Evolutionary conservation across 2,888 invertebrate species (phyloP), one percentile per base, ranked within the genome.

Genomic region (Luperina testacea): DNA sequence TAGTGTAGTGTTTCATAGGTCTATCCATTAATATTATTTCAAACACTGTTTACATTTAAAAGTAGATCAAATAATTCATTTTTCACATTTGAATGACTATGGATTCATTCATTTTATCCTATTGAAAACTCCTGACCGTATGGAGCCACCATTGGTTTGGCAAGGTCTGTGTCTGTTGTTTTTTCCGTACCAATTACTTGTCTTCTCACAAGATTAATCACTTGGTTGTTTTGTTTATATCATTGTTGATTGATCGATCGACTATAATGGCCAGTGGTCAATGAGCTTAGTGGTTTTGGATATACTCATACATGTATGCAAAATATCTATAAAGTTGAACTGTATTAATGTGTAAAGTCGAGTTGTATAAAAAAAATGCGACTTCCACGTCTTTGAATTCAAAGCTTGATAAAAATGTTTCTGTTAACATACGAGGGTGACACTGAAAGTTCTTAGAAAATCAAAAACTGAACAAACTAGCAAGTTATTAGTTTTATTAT

Each of bases 171-270:
- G 87, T 61, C 78, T 75, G 76, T 67, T 32, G 68, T 75, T 82
- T 83, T 75, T 87, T 76, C n/a, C 72, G 24, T 75, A 71, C 74
- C 64, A 80, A 81, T 86, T 78, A 86, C 73, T 57, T 38, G 84
- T 85, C 77, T 82, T 80, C 73, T 81, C 59, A 70, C 48, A 88
- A 87, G 90, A 92, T 91, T 89, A 87, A 92, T 92, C 83, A 84
- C 82, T 87, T 83, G 75, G 78, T 88, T 78, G 88, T 89, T 88
- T 89, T 87, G 75, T 84, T 86, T 83, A 84, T 73, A 82, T 85
- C 88, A 83, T 81, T 85, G 80, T 85, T 90, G 87, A 86, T 87
- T 92, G 92, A 93, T 93, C 90, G 91, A 93, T 93, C 63, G 85
- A 83, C 81, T 77, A 2, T 61, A 61, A 61, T 61, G 27, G 59